A percentile compares a stretch with the other conserved stretches of the same genome.
Conservation (phyloP, 2,888 invertebrate species). For the Rhamphomyia laevipes region DNA sequence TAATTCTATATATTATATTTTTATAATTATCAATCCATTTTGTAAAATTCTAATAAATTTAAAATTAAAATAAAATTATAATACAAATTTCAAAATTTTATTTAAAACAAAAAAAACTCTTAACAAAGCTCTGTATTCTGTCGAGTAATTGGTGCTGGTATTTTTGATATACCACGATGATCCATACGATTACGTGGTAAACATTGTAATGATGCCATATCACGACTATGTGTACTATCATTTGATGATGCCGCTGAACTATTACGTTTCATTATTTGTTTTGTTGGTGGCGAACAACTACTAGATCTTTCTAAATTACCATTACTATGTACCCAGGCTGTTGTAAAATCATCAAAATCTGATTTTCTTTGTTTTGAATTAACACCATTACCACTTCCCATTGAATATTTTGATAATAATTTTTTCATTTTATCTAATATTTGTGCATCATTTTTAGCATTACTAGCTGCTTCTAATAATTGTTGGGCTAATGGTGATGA, state of each 20-base stretch:
- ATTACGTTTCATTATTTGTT: conserved; percentile 28
- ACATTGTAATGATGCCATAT: conserved; percentile 18
- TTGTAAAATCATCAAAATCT: conserved; percentile 53
- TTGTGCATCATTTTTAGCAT: conserved; percentile 57
- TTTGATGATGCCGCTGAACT: conserved; percentile 35
- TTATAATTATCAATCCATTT: too few relatives aligned
- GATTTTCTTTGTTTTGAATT: conserved; percentile 28
- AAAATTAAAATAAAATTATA: too few relatives aligned
- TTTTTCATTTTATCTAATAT: conserved; percentile 66
- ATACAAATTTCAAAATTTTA: too few relatives aligned
- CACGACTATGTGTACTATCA: conserved; percentile 30
- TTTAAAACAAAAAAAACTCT: conserved; percentile 10
- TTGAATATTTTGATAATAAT: conserved; percentile 46
- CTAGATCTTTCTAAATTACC: conserved; percentile 51
- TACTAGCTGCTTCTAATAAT: conserved; percentile 57
- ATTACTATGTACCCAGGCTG: conserved; percentile 61
- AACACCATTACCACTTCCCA: neutral
- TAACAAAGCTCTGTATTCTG: conserved; percentile 35
- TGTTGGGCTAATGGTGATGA: conserved; percentile 58
- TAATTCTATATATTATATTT: too few relatives aligned
- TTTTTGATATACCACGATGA: conserved; percentile 32
- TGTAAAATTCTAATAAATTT: too few relatives aligned
- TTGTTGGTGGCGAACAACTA: conserved; percentile 38
- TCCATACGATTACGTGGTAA: conserved; percentile 29
- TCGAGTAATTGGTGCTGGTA: conserved; percentile 35